Conservation (phyloP, 2,888 invertebrate species). For the Congeria kusceri region DNA sequence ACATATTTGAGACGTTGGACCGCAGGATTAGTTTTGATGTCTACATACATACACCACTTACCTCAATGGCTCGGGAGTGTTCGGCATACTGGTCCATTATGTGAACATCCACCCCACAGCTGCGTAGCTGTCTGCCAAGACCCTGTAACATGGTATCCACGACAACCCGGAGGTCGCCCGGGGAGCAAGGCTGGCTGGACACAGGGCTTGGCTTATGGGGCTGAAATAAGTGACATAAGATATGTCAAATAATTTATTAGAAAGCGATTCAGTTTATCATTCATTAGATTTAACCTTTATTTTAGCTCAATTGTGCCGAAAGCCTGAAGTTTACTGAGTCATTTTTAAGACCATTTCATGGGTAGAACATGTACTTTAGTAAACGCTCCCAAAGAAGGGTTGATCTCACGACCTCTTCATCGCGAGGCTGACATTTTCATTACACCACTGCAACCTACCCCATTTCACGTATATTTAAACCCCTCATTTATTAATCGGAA, state of each 20-base stretch:
- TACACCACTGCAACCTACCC: too few species aligned
- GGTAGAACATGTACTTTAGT: too few species aligned
- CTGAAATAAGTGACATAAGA: slow-evolving; percentile 8
- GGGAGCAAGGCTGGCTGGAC: slow-evolving; percentile 52
- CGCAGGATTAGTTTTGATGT: too few species aligned
- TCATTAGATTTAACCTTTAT: not conserved
- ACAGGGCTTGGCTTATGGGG: slow-evolving; percentile 14
- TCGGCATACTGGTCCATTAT: slow-evolving; percentile 86
- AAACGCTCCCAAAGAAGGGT: too few species aligned
- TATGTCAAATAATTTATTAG: not conserved
- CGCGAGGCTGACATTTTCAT: too few species aligned
- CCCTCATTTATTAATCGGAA: too few species aligned
- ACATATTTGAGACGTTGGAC: not conserved
- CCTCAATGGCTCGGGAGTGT: slow-evolving; percentile 87
- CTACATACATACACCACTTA: slow-evolving; percentile 58
- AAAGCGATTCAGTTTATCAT: not conserved
- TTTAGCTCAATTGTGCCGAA: too few species aligned
- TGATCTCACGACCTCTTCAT: too few species aligned
- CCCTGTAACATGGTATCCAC: slow-evolving; percentile 88
- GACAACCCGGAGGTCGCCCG: slow-evolving; percentile 85
- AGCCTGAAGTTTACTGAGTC: too few species aligned
- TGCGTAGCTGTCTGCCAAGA: slow-evolving; percentile 88
- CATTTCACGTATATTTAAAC: too few species aligned
- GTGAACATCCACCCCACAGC: slow-evolving; percentile 88
- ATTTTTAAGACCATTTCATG: too few species aligned